Base-by-base conservation (phyloP, 2,113 vertebrate species). In the Tachysurus vachellii region DNA sequence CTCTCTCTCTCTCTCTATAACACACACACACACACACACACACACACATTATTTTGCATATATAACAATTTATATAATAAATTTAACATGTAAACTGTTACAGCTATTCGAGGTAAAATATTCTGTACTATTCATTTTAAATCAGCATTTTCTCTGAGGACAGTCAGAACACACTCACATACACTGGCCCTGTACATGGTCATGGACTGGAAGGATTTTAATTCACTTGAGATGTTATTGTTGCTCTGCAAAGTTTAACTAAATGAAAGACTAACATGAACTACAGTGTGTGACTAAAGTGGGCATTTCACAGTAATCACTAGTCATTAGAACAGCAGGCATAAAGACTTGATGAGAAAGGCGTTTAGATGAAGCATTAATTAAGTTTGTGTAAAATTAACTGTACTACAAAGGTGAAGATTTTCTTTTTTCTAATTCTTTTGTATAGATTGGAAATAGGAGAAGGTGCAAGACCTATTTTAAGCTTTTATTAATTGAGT, bases 31-130 rank as follows among this genome's bases (percentile, higher is more conserved):
- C 68, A 62, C 68, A 73, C 56, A 62, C 62, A 64, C 56, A 62
- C 80, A 83, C 59, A 57, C 61, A 57, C 21, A 84, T 21, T 16
- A 80, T 21, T 85, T 71, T 19, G 50, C 42, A 73, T 47, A 73
- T 23, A 12, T 23, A 73, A 73, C 47, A 50, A 47, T 21, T 0
- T 1, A 77, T 53, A 53, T 17, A 47, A 76, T 12, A 77, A 23
- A 50, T 10, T 1, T 5, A 19, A 77, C 26, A 77, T 54, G n/a
- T 76, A 75, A 70, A 47, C 19, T 26, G 36, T 73, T 44, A 19
- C 31, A 23, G 3, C 10, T 44, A 73, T 76, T 16, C n/a, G 54
- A 54, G 14, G 54, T 76, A 2, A 28, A 77, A 28, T 17, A 53
- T 28, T 77, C 23, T 77, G 73, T n/a, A 53, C 73, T 0, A 53